These are phyloP conservation scores for Synchiropus splendidus DNA, from an alignment of 2,113 vertebrate genomes.

Conservation along the genomic window DNA sequence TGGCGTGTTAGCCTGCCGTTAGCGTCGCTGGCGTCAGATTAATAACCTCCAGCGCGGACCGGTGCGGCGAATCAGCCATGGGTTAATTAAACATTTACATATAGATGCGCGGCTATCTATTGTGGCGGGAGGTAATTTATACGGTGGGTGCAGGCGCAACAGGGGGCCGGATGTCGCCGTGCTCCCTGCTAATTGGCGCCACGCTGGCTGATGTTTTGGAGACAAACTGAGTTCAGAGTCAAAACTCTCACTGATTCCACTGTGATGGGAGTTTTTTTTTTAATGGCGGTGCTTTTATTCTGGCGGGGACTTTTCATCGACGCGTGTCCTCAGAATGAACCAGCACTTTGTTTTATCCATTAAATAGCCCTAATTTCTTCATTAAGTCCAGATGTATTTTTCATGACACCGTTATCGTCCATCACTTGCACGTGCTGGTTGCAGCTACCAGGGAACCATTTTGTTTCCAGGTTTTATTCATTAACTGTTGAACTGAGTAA, in stretches of 20 bases:
- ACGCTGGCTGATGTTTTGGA: slow-evolving; percentile 85
- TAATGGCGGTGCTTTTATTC: slow-evolving; percentile 6
- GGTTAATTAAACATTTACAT: slow-evolving; percentile 99
- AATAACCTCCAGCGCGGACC: slow-evolving; percentile 74
- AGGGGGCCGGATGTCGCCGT: slow-evolving; percentile 81
- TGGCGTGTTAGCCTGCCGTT: slow-evolving; percentile 32
- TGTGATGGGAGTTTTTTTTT: slow-evolving; percentile 12
- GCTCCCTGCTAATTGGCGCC: slow-evolving; percentile 97
- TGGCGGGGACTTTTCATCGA: slow-evolving; percentile 23
- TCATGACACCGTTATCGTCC: slow-evolving; percentile 2
- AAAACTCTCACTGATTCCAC: slow-evolving; percentile 9
- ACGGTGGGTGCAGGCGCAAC: slow-evolving; percentile 76
- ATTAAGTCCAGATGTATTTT: slow-evolving; percentile 29
- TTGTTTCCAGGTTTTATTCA: no score
- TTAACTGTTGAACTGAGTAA: no score
- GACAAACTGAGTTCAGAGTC: slow-evolving; percentile 48
- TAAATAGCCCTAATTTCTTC: slow-evolving; percentile 40
- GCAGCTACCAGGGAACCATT: no score
- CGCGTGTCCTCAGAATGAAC: slow-evolving; percentile 33
- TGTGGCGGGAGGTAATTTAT: slow-evolving; percentile 74
- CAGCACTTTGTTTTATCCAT: slow-evolving; percentile 17
- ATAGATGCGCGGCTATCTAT: slow-evolving; percentile 85
- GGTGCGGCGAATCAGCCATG: slow-evolving; percentile 78
- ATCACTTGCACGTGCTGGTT: no score
- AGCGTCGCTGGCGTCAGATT: slow-evolving; percentile 68